Evolutionary conservation across 1,140 invertebrate species (phyloP).

Genomic region (Aphaenogaster ashmeadi): DNA sequence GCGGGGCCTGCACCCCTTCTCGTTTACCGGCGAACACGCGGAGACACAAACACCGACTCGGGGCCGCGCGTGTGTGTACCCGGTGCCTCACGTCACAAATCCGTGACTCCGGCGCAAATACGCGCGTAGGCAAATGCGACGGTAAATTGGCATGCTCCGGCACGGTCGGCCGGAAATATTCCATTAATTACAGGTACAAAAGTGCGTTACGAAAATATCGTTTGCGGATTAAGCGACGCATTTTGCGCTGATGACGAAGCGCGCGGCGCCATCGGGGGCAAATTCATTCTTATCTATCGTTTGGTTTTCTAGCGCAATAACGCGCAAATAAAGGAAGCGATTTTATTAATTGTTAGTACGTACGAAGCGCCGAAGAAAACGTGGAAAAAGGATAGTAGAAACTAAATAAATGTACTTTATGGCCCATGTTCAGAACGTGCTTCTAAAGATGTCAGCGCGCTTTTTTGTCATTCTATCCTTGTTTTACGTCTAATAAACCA

Average conservation of each 20-base stretch:
- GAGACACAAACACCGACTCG: constrained; percentile 27
- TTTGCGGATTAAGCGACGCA: constrained; percentile 53
- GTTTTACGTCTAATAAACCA: no score
- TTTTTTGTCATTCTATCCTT: no score
- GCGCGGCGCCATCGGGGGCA: constrained; percentile 32
- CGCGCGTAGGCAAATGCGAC: constrained; percentile 5
- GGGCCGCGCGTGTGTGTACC: background rate
- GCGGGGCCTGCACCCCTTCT: constrained; percentile 71
- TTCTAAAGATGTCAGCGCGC: no score
- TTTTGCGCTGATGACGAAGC: constrained; percentile 33
- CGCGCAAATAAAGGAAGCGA: background rate
- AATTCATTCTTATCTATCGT: constrained; percentile 42
- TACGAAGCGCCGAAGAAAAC: background rate
- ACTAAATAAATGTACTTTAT: background rate
- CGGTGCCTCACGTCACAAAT: constrained; percentile 9
- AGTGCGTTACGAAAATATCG: constrained; percentile 56
- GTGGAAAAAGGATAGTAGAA: background rate
- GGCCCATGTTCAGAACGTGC: no score
- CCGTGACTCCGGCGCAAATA: constrained; percentile 33
- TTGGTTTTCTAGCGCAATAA: background rate
- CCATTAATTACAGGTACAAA: constrained; percentile 58
- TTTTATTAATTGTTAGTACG: constrained; percentile 10
- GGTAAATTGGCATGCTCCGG: constrained; percentile 24
- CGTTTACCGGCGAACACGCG: constrained; percentile 73
- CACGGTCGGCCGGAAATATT: constrained; percentile 53